Evolutionary conservation across 2,113 vertebrate genomes (phyloP), one percentile per base, ranked within the genome.

Genomic region (Aptenodytes patagonicus): DNA sequence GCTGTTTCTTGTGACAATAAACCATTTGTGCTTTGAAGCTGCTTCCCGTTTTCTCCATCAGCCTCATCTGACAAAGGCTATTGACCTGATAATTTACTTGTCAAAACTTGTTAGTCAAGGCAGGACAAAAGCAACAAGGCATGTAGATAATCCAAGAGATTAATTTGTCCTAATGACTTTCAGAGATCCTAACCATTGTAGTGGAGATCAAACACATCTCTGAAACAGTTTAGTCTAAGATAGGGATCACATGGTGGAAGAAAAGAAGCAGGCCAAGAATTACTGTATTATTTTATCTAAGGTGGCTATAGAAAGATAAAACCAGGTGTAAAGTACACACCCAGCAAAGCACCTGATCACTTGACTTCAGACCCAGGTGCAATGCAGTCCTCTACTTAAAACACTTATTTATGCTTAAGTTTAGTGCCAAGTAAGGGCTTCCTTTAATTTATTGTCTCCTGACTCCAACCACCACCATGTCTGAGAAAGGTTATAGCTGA

Each of bases 71-170:
- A 95, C 88, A 96, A 96, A 95, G 96, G 88, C 90, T 95, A 97
- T 85, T 93, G 93, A 96, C 91, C 94, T 92, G 94, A 88, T 96
- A 97, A 98, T 97, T 97, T 90, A 94, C 96, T 96, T 97, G 97
- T 97, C 97, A 98, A 95, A 97, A 97, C 75, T 87, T 91, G 88
- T 97, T 97, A 97, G 94, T 90, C 78, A 82, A 91, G 88, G 93
- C 90, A 97, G 83, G 89, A 93, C 93, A 93, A 94, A 97, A 90
- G 94, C 65, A 96, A 94, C 89, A 93, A 92, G 95, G 88, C 95
- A 80, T 82, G 83, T 51, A 81, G 78, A 76, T 95, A 98, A 97
- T 96, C 95, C 70, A 77, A 80, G 81, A 91, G 91, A 97, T 94
- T 77, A 94, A 97, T 96, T 82, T 96, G 86, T 91, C 9, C 4